These are phyloP conservation scores for Corythoichthys haematopterus DNA, from an alignment of 2,113 vertebrate species.

Conservation along the genomic window DNA sequence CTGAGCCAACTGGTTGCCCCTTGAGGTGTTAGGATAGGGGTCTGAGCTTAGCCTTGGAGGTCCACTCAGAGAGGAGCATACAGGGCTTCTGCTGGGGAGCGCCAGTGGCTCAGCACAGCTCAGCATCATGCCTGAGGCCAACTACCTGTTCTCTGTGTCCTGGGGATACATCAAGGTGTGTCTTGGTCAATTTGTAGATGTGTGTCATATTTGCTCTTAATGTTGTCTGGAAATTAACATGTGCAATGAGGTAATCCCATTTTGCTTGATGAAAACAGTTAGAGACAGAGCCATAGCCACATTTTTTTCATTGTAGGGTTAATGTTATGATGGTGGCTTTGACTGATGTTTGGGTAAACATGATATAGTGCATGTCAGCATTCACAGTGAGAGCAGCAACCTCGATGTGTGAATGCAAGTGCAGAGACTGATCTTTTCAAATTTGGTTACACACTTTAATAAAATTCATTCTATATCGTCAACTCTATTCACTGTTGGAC, in stretches of 20 bases:
- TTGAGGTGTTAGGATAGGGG: slow-evolving; percentile 32
- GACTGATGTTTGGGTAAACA: not conserved
- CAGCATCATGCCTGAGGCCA: slow-evolving; percentile 94
- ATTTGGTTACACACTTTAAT: slow-evolving; percentile 1
- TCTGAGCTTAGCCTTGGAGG: slow-evolving; percentile 54
- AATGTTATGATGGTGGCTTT: not conserved
- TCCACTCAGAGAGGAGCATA: slow-evolving; percentile 72
- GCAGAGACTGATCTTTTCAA: not conserved
- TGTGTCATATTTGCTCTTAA: slow-evolving; percentile 10
- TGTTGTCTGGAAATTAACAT: slow-evolving; percentile 12
- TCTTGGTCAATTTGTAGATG: slow-evolving; percentile 31
- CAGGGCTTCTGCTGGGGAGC: slow-evolving; percentile 67
- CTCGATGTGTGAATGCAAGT: not conserved
- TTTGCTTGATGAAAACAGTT: not conserved
- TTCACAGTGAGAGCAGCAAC: not conserved
- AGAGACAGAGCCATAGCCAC: too few relatives aligned
- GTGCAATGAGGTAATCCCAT: not conserved
- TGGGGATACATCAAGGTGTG: slow-evolving; percentile 99
- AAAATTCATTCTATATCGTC: slow-evolving; percentile 1
- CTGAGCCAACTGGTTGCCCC: slow-evolving; percentile 9
- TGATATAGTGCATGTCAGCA: not conserved
- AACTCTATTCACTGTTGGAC: not conserved
- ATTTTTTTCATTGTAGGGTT: not conserved
- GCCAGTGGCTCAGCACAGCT: slow-evolving; percentile 57
- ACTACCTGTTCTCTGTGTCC: slow-evolving; percentile 91